Base-by-base conservation (phyloP, 1,140 invertebrate genomes). In the Formica selysi region DNA sequence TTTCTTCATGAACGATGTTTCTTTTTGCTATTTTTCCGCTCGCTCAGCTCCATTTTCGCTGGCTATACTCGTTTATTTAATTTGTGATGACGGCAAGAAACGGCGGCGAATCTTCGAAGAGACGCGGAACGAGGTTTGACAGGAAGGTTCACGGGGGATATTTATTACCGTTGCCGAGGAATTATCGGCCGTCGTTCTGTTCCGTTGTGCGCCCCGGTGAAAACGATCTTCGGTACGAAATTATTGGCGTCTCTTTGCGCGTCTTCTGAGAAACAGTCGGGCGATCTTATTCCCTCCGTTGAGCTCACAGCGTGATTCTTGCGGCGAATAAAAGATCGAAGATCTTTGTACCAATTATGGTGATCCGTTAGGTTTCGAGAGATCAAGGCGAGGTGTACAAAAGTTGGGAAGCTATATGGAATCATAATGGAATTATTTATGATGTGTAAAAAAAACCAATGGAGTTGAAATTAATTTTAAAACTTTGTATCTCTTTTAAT, bases 21-120 rank as follows among this genome's bases (percentile, higher is more conserved):
- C 57, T 26, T 48, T 41, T 22, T 51, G 36, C 26, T 26, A 38
- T 83, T 89, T 89, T 89, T 76, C 67, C 54, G 7, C 71, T 73
- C 48, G 38, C 41, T 59, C 59, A 59, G 85, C 65, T 86, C 87
- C 76, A 89, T 76, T 89, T 89, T 89, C 78, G 65, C 84, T 76
- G 59, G 32, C 26, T 19, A 26, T 29, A 67, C 71, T 67, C 73
- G 65, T 44, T 71, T 73, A 74, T 89, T 89, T 89, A 89, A 89
- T 89, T 87, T 89, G 38, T 84, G 54, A 85, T 13, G 68, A 22
- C 48, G 57, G 71, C 59, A 89, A 89, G 87, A 89, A 89, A 68
- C 62, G 26, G 26, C 26, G 54, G 81, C 51, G 64, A 89, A 67
- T 48, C 86, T 26, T 26, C 59, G 64, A 68, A 54, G 73, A 65